phyloP scores from a whole-genome alignment of 2,113 vertebrate species.

The Plestiodon gilberti region DNA sequence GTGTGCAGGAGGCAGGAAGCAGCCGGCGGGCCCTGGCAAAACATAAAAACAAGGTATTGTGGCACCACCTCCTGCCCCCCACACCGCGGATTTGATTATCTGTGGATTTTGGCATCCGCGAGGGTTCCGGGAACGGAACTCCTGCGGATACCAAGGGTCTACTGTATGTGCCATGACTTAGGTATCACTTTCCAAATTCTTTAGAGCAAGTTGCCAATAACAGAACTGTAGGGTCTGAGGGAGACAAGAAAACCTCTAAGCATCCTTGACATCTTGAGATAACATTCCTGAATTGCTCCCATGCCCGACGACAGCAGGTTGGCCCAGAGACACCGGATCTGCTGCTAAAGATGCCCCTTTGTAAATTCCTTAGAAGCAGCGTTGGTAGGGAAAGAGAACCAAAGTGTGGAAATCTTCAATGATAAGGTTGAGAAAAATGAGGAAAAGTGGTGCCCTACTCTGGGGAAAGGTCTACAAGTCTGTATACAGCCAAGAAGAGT shows the following conservation, averaged over 20 bases:
- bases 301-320: background rate
- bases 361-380: background rate
- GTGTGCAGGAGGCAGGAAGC: too few relatives aligned
- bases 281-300: constrained; percentile 15
- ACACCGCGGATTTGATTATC: too few relatives aligned
- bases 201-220: background rate
- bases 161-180: too few relatives aligned
- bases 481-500: background rate
- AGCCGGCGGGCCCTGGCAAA: too few relatives aligned
- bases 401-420: background rate
- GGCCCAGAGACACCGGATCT: background rate
- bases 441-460: background rate
- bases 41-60: too few relatives aligned
- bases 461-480: background rate
- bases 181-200: background rate
- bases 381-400: background rate
- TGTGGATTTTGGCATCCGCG: too few relatives aligned
- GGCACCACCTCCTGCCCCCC: too few relatives aligned
- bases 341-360: background rate
- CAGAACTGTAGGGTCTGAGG: background rate
- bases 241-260: background rate
- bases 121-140: too few relatives aligned
- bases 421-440: background rate
- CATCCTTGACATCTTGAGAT: background rate
- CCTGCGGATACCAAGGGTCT: too few relatives aligned